These are phyloP conservation scores for Hermaeophaga mercurialis DNA, from an alignment of 2,888 invertebrate genomes.

Conservation along the genomic window DNA sequence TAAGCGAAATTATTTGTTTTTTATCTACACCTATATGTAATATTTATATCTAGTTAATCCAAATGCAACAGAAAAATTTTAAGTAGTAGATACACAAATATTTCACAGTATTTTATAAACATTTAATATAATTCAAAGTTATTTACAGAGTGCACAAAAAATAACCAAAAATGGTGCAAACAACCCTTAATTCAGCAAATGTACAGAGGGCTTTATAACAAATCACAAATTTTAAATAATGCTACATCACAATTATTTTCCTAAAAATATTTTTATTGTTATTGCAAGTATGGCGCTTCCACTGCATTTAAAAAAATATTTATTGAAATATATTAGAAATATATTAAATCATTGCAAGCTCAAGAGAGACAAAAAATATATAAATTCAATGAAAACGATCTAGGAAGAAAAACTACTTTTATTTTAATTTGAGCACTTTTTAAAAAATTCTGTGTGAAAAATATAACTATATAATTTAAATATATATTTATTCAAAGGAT, in stretches of 20 bases:
- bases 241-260: neutral
- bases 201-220: neutral
- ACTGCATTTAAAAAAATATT: too few relatives aligned
- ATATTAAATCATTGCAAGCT: too few relatives aligned
- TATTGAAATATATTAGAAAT: too few relatives aligned
- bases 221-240: neutral
- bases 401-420: too few relatives aligned
- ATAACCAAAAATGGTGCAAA: neutral
- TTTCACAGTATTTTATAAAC: conserved; percentile 14
- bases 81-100: conserved; percentile 3
- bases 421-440: too few relatives aligned
- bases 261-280: neutral
- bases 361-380: too few relatives aligned
- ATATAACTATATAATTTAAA: too few relatives aligned
- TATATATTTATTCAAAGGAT: too few relatives aligned
- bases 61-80: neutral
- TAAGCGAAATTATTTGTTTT: conserved; percentile 2
- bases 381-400: too few relatives aligned
- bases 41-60: conserved; percentile 1
- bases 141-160: conserved; percentile 20
- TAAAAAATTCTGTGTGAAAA: too few relatives aligned
- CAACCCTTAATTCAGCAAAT: neutral
- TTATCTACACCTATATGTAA: neutral
- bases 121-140: conserved; percentile 11
- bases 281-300: neutral